A percentile compares a stretch with the other conserved stretches of the same genome.
Conservation (phyloP, 2,888 invertebrate genomes). For the Cantharis flavilabris region DNA sequence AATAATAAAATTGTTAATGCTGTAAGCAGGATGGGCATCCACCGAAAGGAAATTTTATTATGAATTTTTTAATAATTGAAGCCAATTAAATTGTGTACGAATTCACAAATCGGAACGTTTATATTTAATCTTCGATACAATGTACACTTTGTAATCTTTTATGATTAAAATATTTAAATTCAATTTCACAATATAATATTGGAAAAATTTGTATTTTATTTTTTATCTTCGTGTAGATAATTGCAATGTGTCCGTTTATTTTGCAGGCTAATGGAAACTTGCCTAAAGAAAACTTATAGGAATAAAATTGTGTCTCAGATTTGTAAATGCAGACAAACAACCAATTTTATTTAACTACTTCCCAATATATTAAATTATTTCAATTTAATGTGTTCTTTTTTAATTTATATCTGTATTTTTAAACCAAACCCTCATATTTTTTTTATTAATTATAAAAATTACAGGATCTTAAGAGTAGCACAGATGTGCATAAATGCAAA, state of each 20-base stretch:
- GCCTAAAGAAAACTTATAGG: neutral
- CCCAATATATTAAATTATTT: neutral
- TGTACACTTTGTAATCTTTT: neutral
- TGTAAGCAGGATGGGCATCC: neutral
- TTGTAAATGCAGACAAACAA: neutral
- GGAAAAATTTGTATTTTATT: neutral
- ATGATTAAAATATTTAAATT: neutral
- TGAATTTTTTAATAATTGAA: neutral
- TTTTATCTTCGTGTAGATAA: neutral
- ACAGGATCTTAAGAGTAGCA: no score
- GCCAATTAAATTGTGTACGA: neutral
- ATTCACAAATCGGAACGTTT: neutral
- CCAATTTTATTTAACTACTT: neutral
- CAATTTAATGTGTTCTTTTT: neutral
- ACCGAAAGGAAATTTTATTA: neutral
- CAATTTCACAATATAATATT: neutral
- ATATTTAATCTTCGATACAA: neutral
- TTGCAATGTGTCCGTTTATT: neutral
- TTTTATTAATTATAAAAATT: no score
- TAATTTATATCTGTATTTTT: neutral
- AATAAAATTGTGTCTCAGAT: neutral
- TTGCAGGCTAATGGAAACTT: neutral
- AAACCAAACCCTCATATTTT: no score
- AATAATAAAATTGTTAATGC: neutral
- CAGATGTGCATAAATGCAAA: no score